Evolutionary conservation across 2,797 vertebrate species (phyloP), one percentile per base, ranked within the genome.

Genomic region (Apogon hyalosoma): DNA sequence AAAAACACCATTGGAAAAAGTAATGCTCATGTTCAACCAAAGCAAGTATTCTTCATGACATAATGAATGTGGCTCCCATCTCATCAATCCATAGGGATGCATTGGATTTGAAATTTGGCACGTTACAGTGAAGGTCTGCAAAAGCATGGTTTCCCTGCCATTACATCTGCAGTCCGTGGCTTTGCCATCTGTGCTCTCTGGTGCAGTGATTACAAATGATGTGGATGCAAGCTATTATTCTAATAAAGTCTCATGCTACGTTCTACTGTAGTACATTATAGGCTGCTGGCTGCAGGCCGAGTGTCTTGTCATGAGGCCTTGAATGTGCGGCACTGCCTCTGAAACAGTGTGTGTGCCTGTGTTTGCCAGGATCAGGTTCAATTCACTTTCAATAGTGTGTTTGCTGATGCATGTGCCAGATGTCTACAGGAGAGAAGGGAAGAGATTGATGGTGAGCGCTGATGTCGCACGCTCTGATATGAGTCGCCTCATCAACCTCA

Each of bases 401-500:
- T 84, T 88, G 80, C 83, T 87, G 87, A 83, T 88, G 88, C 88
- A 81, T 89, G 85, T 87, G 81, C 87, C 73, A 86, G 82, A 84
- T 87, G 79, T 87, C 81, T 85, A 79, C 79, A 71, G 84, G 67
- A 83, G 83, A 87, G 84, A 83, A 69, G 79, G 78, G 56, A 83
- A 69, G 87, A 93, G 92, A 94, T 93, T 93, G 91, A 94, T 93
- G 88, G 87, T 53, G 74, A 88, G 89, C 83, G 73, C 89, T 87
- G 89, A 88, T 92, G 87, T 90, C 69, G 84, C 91, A 65, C 70
- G 83, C 90, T 89, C 85, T 87, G 89, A 92, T 94, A 93, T 93
- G 92, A 93, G 87, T 90, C 92, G 92, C 89, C 91, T 93, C 93
- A 94, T 94, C 93, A 94, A 93, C 91, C 90, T 90, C 88, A 81